Percentiles rank a stretch among this genome's conserved stretches.
phyloP scores from a whole-genome alignment of 2,113 vertebrate genomes.

The Hydrolagus affinis region DNA sequence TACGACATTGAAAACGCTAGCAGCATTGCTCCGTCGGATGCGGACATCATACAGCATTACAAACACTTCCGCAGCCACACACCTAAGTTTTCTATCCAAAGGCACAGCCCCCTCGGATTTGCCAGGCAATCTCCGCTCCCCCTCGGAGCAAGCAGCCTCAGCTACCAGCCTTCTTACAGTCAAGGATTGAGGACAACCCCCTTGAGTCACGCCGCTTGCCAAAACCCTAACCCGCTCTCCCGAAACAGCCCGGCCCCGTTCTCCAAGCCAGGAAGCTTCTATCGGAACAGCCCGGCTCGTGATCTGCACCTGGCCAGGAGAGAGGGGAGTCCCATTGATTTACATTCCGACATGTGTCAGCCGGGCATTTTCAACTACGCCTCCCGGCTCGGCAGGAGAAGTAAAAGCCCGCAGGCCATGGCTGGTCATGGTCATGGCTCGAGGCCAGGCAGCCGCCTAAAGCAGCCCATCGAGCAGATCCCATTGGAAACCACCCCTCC shows the following conservation, averaged over 20 bases:
- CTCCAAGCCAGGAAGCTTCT: conserved; percentile 79
- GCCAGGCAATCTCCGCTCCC: conserved; percentile 87
- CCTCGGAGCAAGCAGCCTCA: conserved; percentile 79
- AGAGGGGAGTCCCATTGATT: conserved; percentile 76
- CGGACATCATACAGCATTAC: conserved; percentile 94
- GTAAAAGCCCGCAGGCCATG: conserved; percentile 90
- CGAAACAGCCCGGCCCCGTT: conserved; percentile 90
- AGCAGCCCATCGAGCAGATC: conserved; percentile 83
- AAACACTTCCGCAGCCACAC: conserved; percentile 94
- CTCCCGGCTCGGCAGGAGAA: conserved; percentile 79
- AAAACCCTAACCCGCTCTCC: conserved; percentile 79
- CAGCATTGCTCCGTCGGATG: conserved; percentile 92
- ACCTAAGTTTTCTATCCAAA: conserved; percentile 90
- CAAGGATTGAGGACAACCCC: conserved; percentile 75
- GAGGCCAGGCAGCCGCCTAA: conserved; percentile 80
- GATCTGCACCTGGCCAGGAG: conserved; percentile 79
- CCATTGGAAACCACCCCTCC: conserved; percentile 79
- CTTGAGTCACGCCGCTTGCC: conserved; percentile 79
- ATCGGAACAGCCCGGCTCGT: conserved; percentile 80
- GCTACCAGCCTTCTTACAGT: conserved; percentile 76
- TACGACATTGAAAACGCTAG: conserved; percentile 97
- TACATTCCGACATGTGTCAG: conserved; percentile 73
- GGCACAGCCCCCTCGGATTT: conserved; percentile 88
- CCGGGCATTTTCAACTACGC: conserved; percentile 83
- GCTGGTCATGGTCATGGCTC: conserved; percentile 71